These are phyloP conservation scores for Dynastes grantii DNA, from an alignment of 2,888 invertebrate genomes.

Conservation along the genomic window DNA sequence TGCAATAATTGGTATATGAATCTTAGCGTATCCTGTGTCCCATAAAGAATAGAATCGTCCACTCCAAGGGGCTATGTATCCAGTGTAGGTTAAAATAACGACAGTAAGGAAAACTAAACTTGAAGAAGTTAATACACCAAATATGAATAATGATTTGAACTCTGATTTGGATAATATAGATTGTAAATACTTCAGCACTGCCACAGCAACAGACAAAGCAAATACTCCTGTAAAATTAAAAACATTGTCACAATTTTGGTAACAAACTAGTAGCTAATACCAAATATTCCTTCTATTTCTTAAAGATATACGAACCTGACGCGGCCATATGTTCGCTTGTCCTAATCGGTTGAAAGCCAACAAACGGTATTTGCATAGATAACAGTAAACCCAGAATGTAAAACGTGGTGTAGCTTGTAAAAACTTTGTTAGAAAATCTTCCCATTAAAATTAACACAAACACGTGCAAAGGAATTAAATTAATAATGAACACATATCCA, in stretches of 20 bases:
- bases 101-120: slow-evolving; percentile 87
- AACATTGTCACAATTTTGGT: not conserved
- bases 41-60: slow-evolving; percentile 98
- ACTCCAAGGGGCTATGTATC: slow-evolving; percentile 97
- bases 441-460: slow-evolving; percentile 96
- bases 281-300: slow-evolving; percentile 17
- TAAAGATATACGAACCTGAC: slow-evolving; percentile 75
- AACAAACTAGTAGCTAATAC: not conserved
- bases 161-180: slow-evolving; percentile 90
- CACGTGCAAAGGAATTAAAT: slow-evolving; percentile 98
- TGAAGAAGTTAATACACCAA: slow-evolving; percentile 85
- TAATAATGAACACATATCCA: slow-evolving; percentile 99
- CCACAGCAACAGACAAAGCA: slow-evolving; percentile 92
- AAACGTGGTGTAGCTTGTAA: slow-evolving; percentile 97
- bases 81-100: slow-evolving; percentile 92
- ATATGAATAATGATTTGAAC: slow-evolving; percentile 88
- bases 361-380: slow-evolving; percentile 98
- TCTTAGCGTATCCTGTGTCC: slow-evolving; percentile 99
- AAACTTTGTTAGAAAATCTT: slow-evolving; percentile 91
- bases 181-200: slow-evolving; percentile 89
- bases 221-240: slow-evolving; percentile 85
- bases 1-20: slow-evolving; percentile 99
- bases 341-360: slow-evolving; percentile 98
- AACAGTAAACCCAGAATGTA: slow-evolving; percentile 95
- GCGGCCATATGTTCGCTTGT: slow-evolving; percentile 99